Evolutionary conservation across 2,888 invertebrate species (phyloP).

Genomic region (Siphlonurus alternatus): DNA sequence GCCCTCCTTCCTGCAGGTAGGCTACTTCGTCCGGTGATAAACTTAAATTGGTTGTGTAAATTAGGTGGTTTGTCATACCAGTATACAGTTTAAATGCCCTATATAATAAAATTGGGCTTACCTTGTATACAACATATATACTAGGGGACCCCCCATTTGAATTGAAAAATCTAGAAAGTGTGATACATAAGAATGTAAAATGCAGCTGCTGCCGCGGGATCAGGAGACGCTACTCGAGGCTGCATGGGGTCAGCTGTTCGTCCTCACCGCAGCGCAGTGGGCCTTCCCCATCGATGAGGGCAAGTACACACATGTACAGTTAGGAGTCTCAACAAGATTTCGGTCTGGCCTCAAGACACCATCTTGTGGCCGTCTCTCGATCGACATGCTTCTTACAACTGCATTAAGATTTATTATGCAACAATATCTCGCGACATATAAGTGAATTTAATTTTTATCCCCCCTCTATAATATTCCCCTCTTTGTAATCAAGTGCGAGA

Average conservation of each 20-base stretch:
- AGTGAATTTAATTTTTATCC: too few relatives aligned
- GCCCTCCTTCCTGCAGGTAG: slow-evolving; percentile 53
- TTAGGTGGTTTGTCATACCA: neutral
- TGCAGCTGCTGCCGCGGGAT: slow-evolving; percentile 46
- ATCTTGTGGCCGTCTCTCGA: too few relatives aligned
- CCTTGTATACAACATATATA: neutral
- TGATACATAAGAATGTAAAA: too few relatives aligned
- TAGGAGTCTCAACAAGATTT: slow-evolving; percentile 28
- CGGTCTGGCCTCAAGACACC: slow-evolving; percentile 36
- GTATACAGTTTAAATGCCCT: neutral
- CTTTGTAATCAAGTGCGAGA: too few relatives aligned
- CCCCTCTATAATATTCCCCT: too few relatives aligned
- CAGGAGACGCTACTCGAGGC: slow-evolving; percentile 56
- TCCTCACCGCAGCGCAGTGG: slow-evolving; percentile 69
- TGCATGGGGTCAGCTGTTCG: slow-evolving; percentile 70
- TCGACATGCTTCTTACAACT: too few relatives aligned
- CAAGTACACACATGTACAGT: slow-evolving; percentile 23
- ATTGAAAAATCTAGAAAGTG: neutral
- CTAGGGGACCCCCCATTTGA: neutral
- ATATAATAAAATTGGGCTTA: neutral
- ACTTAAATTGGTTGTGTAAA: too few relatives aligned
- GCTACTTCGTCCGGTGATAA: too few relatives aligned
- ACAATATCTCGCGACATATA: too few relatives aligned
- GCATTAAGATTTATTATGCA: too few relatives aligned
- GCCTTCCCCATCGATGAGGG: slow-evolving; percentile 56